These are phyloP conservation scores for Lasius platythorax DNA, from an alignment of 2,888 invertebrate species.

Conservation along the genomic window DNA sequence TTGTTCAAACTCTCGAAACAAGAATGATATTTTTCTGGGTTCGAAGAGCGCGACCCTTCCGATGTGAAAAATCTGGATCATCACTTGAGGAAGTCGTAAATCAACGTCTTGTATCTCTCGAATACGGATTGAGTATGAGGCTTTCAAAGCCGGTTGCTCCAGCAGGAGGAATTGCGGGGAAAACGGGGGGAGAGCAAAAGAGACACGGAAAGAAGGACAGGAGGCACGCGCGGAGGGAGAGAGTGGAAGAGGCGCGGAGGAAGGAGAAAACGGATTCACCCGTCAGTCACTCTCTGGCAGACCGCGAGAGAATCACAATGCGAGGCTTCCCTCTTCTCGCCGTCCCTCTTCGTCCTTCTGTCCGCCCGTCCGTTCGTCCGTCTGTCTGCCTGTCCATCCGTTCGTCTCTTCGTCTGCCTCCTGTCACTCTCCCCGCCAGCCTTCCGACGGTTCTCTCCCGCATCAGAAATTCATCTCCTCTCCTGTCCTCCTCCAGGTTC, in stretches of 20 bases:
- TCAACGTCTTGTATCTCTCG: slow-evolving; percentile 57
- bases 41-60: slow-evolving; percentile 19
- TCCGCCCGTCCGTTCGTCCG: slow-evolving; percentile 80
- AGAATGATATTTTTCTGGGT: slow-evolving; percentile 44
- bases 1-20: slow-evolving; percentile 42
- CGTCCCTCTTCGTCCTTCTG: slow-evolving; percentile 73
- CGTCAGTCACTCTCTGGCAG: slow-evolving; percentile 85
- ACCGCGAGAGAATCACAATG: slow-evolving; percentile 84
- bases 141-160: slow-evolving; percentile 65
- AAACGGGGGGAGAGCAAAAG: slow-evolving; percentile 30
- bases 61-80: slow-evolving; percentile 57
- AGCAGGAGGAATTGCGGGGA: slow-evolving; percentile 54
- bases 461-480: slow-evolving; percentile 77
- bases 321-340: slow-evolving; percentile 76
- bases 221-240: slow-evolving; percentile 40
- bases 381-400: slow-evolving; percentile 81
- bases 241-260: slow-evolving; percentile 59
- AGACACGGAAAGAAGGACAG: slow-evolving; percentile 47
- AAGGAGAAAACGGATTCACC: slow-evolving; percentile 83
- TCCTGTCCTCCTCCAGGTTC: slow-evolving; percentile 74
- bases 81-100: slow-evolving; percentile 57
- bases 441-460: slow-evolving; percentile 78
- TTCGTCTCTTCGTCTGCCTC: slow-evolving; percentile 84
- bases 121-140: slow-evolving; percentile 55
- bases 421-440: slow-evolving; percentile 81